Percentiles rank a stretch among this genome's conserved stretches.
Conservation (phyloP, 2,113 vertebrate genomes). For the Tapirus terrestris region DNA sequence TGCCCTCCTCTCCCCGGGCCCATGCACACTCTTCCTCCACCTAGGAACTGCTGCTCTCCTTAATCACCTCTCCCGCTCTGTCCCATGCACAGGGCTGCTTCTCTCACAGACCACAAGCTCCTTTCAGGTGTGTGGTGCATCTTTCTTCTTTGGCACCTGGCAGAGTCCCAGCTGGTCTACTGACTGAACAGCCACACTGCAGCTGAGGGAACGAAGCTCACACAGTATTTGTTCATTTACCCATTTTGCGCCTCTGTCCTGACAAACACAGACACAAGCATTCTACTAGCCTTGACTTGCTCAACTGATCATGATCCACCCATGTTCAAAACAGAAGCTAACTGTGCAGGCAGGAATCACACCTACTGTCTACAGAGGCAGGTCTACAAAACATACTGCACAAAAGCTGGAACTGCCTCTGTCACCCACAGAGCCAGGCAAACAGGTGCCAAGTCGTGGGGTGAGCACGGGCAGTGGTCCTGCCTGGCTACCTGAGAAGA, state of each 20-base stretch:
- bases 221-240: rapidly evolving
- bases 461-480: neutral
- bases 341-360: neutral
- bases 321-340: neutral
- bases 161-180: neutral
- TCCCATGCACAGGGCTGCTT: neutral
- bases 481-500: slow-evolving; percentile 93
- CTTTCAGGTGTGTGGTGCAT: neutral
- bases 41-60: neutral
- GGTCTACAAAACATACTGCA: neutral
- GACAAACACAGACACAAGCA: neutral
- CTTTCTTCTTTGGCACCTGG: no score
- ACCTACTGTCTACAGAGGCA: no score
- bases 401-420: neutral
- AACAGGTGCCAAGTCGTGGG: no score
- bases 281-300: neutral
- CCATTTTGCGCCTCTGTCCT: neutral
- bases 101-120: neutral
- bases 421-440: neutral
- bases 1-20: neutral
- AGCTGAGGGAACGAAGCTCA: rapidly evolving
- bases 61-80: no score
- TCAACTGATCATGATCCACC: neutral
- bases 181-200: neutral
- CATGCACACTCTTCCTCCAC: neutral